Percentiles rank a stretch among this genome's conserved stretches.
Conservation (phyloP, 2,797 vertebrate species). For the Helostoma temminkii region DNA sequence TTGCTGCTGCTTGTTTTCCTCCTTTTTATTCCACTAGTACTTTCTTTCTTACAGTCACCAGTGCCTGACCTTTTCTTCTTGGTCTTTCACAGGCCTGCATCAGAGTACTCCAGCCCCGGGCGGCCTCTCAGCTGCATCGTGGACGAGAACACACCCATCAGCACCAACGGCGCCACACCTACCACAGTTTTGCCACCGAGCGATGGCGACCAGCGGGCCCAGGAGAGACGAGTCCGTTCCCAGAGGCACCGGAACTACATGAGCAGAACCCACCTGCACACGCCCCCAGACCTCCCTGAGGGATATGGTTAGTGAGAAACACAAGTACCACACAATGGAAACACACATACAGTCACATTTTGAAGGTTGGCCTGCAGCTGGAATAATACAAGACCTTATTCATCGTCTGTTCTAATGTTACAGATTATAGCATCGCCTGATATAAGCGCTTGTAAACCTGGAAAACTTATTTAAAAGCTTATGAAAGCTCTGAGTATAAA, state of each 20-base stretch:
- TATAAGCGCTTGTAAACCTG: no score
- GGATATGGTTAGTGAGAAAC: slow-evolving; percentile 90
- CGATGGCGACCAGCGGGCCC: slow-evolving; percentile 89
- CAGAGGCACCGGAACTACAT: slow-evolving; percentile 98
- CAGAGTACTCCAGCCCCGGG: slow-evolving; percentile 96
- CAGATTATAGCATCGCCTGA: no score
- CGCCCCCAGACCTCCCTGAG: slow-evolving; percentile 95
- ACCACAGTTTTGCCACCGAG: slow-evolving; percentile 84
- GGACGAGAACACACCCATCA: slow-evolving; percentile 96
- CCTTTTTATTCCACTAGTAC: neutral
- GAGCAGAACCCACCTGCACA: slow-evolving; percentile 99
- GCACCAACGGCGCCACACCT: slow-evolving; percentile 90
- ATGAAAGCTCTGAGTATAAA: no score
- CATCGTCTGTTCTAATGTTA: no score
- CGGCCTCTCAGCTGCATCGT: slow-evolving; percentile 96
- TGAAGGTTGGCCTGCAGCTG: neutral
- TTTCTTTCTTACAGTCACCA: neutral
- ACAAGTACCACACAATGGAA: neutral
- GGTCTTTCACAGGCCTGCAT: slow-evolving; percentile 87
- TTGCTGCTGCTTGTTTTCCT: slow-evolving; percentile 6
- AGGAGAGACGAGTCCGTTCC: slow-evolving; percentile 94
- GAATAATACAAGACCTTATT: neutral
- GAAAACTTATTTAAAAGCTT: no score
- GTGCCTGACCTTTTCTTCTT: neutral
- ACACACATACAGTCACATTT: neutral